Percentiles rank a stretch among this genome's conserved stretches.
Conservation (phyloP, 2,113 vertebrate genomes). For the Calidris pugnax region DNA sequence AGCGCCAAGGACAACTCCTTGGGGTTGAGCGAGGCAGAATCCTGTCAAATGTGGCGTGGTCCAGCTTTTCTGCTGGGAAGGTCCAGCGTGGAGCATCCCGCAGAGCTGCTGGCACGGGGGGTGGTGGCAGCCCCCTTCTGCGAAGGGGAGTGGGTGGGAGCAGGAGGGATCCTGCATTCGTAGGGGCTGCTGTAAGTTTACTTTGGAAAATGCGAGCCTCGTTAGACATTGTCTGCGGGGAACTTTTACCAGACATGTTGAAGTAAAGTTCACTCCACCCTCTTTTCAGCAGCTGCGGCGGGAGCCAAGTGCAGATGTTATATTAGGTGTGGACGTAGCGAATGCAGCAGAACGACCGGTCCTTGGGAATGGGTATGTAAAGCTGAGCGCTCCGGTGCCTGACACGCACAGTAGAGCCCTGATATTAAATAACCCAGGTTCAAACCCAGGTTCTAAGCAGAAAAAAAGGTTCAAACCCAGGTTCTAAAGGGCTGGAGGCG, state of each 20-base stretch:
- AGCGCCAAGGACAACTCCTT: not conserved
- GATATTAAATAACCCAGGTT: not conserved
- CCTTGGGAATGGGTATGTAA: not conserved
- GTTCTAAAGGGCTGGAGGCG: not conserved
- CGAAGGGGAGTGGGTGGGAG: not conserved
- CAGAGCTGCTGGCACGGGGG: not conserved
- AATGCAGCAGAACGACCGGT: not conserved
- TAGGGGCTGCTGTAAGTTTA: not conserved
- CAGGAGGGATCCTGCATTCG: not conserved
- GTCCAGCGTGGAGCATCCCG: not conserved
- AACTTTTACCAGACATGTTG: conserved; percentile 27
- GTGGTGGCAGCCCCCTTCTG: not conserved
- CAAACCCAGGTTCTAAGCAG: not conserved
- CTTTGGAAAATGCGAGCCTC: conserved; percentile 22
- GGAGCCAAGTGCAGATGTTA: not conserved
- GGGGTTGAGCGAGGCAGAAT: not conserved
- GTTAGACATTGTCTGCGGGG: not conserved
- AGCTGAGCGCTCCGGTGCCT: not conserved
- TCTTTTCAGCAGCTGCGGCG: not conserved
- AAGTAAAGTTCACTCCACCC: conserved; percentile 10
- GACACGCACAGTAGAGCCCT: not conserved
- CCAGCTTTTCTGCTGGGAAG: not conserved
- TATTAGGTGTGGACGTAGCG: not conserved
- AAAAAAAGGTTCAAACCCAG: not conserved
- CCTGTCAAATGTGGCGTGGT: rapidly evolving